Conservation (phyloP, 2,888 invertebrate genomes). For the Agrotis puta region DNA sequence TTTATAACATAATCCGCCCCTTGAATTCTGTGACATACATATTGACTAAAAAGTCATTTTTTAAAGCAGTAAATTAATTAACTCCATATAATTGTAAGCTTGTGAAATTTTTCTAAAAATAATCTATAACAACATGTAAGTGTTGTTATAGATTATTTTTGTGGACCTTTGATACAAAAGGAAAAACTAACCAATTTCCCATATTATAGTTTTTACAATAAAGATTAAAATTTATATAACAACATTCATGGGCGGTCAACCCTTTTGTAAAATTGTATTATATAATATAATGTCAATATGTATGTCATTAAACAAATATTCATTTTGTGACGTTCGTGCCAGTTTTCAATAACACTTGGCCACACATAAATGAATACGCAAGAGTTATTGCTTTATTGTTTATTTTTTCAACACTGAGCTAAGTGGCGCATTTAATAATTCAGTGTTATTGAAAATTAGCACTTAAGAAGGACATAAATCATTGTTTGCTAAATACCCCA, state of each 20-base stretch:
- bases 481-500: slow-evolving; percentile 11
- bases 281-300: slow-evolving; percentile 40
- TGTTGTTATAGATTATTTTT: too few species aligned
- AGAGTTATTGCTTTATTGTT: background rate
- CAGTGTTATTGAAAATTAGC: background rate
- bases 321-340: slow-evolving; percentile 1
- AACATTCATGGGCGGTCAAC: slow-evolving; percentile 37
- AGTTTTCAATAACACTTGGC: background rate
- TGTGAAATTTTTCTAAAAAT: background rate
- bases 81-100: background rate
- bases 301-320: slow-evolving; percentile 25
- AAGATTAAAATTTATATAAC: background rate
- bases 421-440: too few species aligned
- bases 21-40: slow-evolving; percentile 36
- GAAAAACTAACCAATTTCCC: background rate
- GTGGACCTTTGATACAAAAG: slow-evolving; percentile 2
- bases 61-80: too few species aligned
- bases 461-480: background rate
- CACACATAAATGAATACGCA: background rate
- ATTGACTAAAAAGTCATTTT: slow-evolving; percentile 21
- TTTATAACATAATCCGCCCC: slow-evolving; percentile 6
- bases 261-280: slow-evolving; percentile 1
- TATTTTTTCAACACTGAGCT: background rate
- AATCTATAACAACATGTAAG: background rate
- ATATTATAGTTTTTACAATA: slow-evolving; percentile 10